Conservation (phyloP, 2,797 vertebrate species). For the Sylvia borin region DNA sequence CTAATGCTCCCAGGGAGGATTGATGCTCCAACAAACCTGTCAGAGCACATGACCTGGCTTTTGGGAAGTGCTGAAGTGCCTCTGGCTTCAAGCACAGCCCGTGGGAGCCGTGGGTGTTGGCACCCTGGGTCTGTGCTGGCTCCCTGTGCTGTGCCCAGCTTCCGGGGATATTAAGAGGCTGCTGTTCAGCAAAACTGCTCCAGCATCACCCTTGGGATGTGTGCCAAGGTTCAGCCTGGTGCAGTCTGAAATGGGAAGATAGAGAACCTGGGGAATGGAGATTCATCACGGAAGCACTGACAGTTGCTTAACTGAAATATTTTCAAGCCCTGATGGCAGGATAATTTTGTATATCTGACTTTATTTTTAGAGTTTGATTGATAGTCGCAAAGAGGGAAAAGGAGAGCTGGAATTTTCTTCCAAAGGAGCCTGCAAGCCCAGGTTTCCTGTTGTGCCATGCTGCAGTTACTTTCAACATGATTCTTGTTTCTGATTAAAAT, state of each 20-base stretch:
- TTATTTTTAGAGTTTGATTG: slow-evolving; percentile 43
- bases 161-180: neutral
- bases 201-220: neutral
- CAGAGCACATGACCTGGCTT: neutral
- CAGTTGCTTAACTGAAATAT: slow-evolving; percentile 16
- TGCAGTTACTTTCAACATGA: neutral
- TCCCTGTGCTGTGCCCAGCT: neutral
- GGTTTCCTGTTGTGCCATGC: neutral
- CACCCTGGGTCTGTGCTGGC: neutral
- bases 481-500: slow-evolving; percentile 40
- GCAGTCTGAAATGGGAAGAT: neutral
- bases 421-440: neutral
- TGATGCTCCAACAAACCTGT: neutral
- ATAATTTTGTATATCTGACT: slow-evolving; percentile 31
- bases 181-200: slow-evolving; percentile 24
- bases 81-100: accelerated
- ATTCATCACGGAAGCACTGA: neutral
- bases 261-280: slow-evolving; percentile 12
- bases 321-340: slow-evolving; percentile 25
- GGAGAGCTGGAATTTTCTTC: slow-evolving; percentile 30
- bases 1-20: neutral
- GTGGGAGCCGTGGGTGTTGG: neutral
- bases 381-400: neutral
- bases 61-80: neutral
- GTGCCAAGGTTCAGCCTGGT: slow-evolving; percentile 3